A percentile compares a stretch with the other conserved stretches of the same genome.
Evolutionary conservation across 2,113 vertebrate species (phyloP).

Genomic region (Microtus richardsoni): DNA sequence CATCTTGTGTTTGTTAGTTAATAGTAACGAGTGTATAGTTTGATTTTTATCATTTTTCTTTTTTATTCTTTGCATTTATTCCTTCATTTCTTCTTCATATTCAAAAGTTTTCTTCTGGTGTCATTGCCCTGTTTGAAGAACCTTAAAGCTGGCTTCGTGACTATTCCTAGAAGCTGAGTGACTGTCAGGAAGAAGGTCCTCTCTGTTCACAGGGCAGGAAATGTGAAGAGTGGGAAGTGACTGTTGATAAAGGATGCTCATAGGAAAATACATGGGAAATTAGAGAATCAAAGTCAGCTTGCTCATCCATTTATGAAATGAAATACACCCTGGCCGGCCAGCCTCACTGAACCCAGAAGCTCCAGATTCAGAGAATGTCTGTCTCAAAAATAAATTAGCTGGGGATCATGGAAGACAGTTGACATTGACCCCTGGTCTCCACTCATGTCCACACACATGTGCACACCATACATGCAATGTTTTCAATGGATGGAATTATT

Average conservation of each 20-base stretch:
- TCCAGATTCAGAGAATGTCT: neutral
- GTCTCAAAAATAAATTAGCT: neutral
- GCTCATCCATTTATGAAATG: neutral
- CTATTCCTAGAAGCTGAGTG: neutral
- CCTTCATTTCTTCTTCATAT: neutral
- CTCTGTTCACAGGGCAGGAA: neutral
- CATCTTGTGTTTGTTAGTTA: neutral
- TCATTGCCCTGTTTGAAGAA: neutral
- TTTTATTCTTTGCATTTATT: neutral
- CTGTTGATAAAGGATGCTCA: neutral
- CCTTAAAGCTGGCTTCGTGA: neutral
- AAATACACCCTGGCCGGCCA: neutral
- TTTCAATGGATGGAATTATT: slow-evolving; percentile 15
- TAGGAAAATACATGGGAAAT: neutral
- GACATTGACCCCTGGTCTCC: neutral
- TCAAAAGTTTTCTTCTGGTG: neutral
- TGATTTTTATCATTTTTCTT: neutral
- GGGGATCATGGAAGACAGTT: neutral
- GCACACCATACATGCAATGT: neutral
- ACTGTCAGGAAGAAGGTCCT: neutral
- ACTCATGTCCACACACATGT: neutral
- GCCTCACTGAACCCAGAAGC: neutral
- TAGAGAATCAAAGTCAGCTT: neutral
- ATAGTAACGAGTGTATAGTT: neutral
- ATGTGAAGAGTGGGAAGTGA: neutral